Conservation (phyloP, 2,888 invertebrate genomes). For the Caprella mutica region DNA sequence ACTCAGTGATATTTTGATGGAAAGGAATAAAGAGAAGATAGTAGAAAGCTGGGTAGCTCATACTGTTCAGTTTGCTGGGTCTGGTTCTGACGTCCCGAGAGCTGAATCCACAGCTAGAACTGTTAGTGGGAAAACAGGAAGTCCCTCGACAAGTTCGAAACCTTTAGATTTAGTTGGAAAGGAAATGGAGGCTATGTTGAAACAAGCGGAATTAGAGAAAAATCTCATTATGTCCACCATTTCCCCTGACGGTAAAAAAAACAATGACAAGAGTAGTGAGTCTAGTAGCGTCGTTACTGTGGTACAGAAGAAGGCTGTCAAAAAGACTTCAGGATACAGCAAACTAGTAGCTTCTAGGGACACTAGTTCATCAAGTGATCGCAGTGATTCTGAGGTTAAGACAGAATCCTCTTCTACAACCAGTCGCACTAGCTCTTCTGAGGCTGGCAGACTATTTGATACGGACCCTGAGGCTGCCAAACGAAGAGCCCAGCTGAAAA, state of each 20-base stretch:
- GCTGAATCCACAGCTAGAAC: background rate
- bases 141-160: background rate
- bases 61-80: slow-evolving; percentile 1
- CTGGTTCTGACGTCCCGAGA: background rate
- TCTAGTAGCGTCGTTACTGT: slow-evolving; percentile 5
- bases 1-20: slow-evolving; percentile 1
- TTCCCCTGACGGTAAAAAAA: background rate
- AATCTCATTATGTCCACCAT: background rate
- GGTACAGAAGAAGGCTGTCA: background rate
- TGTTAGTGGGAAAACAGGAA: background rate
- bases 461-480: no score
- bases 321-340: no score
- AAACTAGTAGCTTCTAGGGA: no score
- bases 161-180: background rate
- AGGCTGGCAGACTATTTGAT: no score
- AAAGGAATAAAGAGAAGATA: slow-evolving; percentile 10
- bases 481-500: no score
- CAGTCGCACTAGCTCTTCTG: no score
- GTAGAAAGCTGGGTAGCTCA: slow-evolving; percentile 9
- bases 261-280: slow-evolving; percentile 5
- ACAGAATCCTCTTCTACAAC: no score
- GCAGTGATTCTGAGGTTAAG: no score
- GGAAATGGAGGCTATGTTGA: slow-evolving; percentile 1
- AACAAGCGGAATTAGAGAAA: slow-evolving; percentile 7
- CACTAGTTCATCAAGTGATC: no score